These are phyloP conservation scores for Isichthys henryi DNA, from an alignment of 2,113 vertebrate species.

Conservation along the genomic window DNA sequence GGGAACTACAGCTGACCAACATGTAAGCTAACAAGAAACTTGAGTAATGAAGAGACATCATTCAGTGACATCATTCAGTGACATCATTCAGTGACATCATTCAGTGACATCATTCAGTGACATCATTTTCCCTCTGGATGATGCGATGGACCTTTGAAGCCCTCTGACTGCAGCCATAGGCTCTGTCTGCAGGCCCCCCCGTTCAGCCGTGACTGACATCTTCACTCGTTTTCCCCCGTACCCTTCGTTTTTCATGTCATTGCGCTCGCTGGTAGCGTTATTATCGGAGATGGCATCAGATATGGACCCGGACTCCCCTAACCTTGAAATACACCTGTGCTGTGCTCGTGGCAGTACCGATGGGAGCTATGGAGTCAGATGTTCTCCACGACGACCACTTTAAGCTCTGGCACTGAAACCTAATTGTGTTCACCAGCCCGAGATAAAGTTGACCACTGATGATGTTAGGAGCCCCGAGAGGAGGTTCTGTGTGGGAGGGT, in stretches of 20 bases:
- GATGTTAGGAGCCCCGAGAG: background rate
- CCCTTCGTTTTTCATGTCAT: background rate
- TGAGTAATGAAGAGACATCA: background rate
- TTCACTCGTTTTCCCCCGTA: background rate
- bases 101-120: background rate
- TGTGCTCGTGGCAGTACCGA: background rate
- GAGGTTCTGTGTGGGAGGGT: background rate
- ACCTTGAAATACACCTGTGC: background rate
- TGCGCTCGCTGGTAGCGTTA: background rate
- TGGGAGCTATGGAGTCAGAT: background rate
- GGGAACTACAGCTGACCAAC: background rate
- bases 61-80: background rate
- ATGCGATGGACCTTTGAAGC: background rate
- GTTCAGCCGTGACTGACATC: background rate
- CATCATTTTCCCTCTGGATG: background rate
- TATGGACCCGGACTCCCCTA: background rate
- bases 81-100: background rate
- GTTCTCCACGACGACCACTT: background rate
- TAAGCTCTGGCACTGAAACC: background rate
- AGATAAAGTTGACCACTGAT: background rate
- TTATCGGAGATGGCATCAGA: background rate
- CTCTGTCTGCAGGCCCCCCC: background rate
- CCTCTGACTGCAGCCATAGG: background rate
- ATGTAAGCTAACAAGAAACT: background rate
- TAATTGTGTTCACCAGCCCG: background rate